phyloP scores from a whole-genome alignment of 2,888 invertebrate genomes.

The Sesia bembeciformis region DNA sequence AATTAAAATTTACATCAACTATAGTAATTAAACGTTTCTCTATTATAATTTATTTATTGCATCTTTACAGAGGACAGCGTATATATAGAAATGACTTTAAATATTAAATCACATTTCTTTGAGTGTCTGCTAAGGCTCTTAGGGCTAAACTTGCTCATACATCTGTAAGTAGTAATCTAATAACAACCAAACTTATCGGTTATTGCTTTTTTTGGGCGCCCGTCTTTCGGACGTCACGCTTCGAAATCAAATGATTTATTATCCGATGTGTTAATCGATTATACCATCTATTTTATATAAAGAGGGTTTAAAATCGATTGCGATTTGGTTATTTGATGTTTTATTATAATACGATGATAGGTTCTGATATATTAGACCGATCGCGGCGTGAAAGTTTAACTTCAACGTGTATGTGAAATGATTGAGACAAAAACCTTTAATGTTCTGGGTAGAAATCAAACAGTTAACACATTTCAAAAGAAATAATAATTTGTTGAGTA shows the following conservation, averaged over 20 bases:
- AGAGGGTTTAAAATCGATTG: constrained; percentile 26
- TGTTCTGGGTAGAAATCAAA: too few species aligned
- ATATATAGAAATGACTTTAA: too few species aligned
- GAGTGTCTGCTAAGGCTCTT: constrained; percentile 6
- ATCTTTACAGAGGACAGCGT: too few species aligned
- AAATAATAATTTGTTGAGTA: too few species aligned
- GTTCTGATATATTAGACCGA: constrained; percentile 25
- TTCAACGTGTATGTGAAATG: not conserved
- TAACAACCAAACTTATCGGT: constrained; percentile 40
- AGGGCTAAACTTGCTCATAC: constrained; percentile 44
- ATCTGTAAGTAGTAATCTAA: constrained; percentile 40
- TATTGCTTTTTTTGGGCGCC: constrained; percentile 36
- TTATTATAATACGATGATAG: constrained; percentile 35
- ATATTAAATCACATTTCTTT: too few species aligned
- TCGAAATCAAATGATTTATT: constrained; percentile 53
- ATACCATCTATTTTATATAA: constrained; percentile 19
- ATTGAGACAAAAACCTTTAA: not conserved
- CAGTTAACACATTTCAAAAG: too few species aligned
- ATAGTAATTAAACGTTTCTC: too few species aligned
- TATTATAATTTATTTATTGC: too few species aligned
- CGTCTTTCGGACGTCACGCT: constrained; percentile 49
- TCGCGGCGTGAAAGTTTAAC: constrained; percentile 36
- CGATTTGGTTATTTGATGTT: constrained; percentile 16
- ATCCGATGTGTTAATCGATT: constrained; percentile 25
- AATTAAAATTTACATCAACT: too few species aligned